Base-by-base conservation (phyloP, 1,140 invertebrate species). In the Goniozus legneri region DNA sequence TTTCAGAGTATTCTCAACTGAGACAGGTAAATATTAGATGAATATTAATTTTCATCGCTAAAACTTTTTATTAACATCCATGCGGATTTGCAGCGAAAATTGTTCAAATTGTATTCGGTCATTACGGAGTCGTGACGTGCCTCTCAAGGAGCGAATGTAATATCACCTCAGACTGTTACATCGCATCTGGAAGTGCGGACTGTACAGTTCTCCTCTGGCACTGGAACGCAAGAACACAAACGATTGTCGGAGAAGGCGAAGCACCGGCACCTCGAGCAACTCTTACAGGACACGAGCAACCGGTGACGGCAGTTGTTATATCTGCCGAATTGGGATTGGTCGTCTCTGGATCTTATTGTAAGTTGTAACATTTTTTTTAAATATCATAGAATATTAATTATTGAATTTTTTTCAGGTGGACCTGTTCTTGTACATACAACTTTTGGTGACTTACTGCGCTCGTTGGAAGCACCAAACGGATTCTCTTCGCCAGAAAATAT, bases 201-300 rank as follows among this genome's bases (percentile, higher is more conserved):
- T 98, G 96, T 71, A 98, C 96, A 0, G 92, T 99, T 6, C 79
- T 98, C 34, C 76, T 99, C 3, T 99, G 97, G 97, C 95, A 98
- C 62, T 99, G 97, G 93, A 98, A 91, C 66, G 93, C 94, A 0
- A 82, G 95, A 36, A 92, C 91, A 32, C 93, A 96, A 70, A 92
- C 91, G 36, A 95, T 99, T 60, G 91, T 98, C 27, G 96, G 96
- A 3, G 96, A 99, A 71, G 91, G 89, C 10, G 90, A 98, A 65
- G 82, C 88, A 35, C 95, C 96, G 1, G 94, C 94, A 20, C 97
- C 97, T 1, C 82, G 95, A 50, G 94, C 95, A 2, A 97, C 95
- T 2, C 77, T 99, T 0, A 98, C 95, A 0, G 97, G 97, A 1
- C 97, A 99, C 72, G 92, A 98, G 65, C 88, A 95, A 60, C 86